Evolutionary conservation across 2,797 vertebrate genomes (phyloP).

Genomic region (Schizothorax lantsangensis): DNA sequence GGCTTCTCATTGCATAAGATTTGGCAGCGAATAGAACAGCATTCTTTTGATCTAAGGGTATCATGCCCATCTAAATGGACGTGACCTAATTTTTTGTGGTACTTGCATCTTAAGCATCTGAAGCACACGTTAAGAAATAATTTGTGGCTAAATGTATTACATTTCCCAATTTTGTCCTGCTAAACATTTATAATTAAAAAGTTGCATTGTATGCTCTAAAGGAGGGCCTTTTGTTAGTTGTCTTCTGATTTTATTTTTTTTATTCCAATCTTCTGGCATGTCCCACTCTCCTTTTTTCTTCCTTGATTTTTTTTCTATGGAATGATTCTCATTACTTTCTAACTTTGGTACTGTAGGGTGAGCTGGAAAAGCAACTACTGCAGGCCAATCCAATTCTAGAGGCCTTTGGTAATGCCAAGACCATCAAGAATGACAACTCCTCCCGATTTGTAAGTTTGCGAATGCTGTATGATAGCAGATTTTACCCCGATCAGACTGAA

Average conservation of each 20-base stretch:
- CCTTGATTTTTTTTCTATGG: constrained; percentile 9
- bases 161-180: background rate
- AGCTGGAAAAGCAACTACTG: constrained; percentile 96
- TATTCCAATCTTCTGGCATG: constrained; percentile 20
- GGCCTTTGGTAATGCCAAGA: constrained; percentile 97
- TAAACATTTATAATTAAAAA: constrained; percentile 6
- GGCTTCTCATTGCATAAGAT: background rate
- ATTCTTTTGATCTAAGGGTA: constrained; percentile 74
- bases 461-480: background rate
- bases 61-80: constrained; percentile 68
- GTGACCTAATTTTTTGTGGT: constrained; percentile 55
- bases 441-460: constrained; percentile 90
- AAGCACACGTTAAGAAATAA: background rate
- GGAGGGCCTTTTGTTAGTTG: background rate
- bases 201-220: background rate
- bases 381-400: constrained; percentile 98
- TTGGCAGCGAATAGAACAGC: constrained; percentile 56
- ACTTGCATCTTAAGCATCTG: background rate
- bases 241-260: background rate
- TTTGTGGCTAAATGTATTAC: background rate
- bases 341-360: constrained; percentile 79
- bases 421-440: constrained; percentile 98
- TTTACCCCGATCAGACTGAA: background rate
- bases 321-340: constrained; percentile 32
- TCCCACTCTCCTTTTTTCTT: constrained; percentile 1